Base-by-base conservation (phyloP, 2,888 invertebrate species). In the Altica lythri region DNA sequence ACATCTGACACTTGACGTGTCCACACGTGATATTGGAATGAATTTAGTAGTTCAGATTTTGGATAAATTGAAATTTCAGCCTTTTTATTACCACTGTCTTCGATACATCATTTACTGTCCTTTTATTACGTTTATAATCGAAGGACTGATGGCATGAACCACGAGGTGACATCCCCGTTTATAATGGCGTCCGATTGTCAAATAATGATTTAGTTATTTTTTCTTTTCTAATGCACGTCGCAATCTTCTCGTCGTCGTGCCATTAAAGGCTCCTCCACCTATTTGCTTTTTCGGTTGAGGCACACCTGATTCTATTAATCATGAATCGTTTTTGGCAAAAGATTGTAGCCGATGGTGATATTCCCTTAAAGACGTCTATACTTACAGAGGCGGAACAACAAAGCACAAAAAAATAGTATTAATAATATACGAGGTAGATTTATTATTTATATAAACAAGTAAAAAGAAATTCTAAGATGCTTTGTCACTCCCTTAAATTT, bases 131-230 rank as follows among this genome's bases (percentile, higher is more conserved):
- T 67, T 65, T 60, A 61, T n/a, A 63, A 66, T 65, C 61, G 63
- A 60, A 59, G 56, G 55, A 53, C 56, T 65, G 68, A 71, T 68
- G 68, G 66, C 66, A 61, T 66, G 66, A 63, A 60, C 68, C 70
- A 69, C 62, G 54, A 68, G 68, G 71, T 72, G 71, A 72, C 70
- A 67, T 72, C 71, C 64, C 71, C 65, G 67, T 60, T 62, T 57
- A 64, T 71, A 71, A 72, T 68, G 69, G 70, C 70, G 68, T 66
- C 67, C 65, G 62, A 68, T 67, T 69, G 69, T 71, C 71, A 71
- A 70, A 71, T 61, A 62, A 62, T 70, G 71, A 71, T 71, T 71
- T 71, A 70, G 68, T 67, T 68, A n/a, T n/a, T n/a, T n/a, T 67
- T 67, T 69, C 55, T 58, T 59, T 62, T 55, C 42, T 52, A 45